These are phyloP conservation scores for Lamprologus speciosus DNA, from an alignment of 2,113 vertebrate genomes.

Conservation along the genomic window DNA sequence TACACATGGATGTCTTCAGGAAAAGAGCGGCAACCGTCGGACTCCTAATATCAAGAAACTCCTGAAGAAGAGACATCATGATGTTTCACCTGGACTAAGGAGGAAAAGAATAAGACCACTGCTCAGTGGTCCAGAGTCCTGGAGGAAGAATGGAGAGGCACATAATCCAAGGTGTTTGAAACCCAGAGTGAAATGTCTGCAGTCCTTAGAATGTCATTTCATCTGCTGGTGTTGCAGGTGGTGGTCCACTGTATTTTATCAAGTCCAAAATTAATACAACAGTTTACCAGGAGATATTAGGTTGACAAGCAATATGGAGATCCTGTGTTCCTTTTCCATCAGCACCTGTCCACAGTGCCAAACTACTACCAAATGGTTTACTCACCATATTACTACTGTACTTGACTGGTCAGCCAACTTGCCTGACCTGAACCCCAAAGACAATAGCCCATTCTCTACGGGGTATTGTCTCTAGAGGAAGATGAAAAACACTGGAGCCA, in stretches of 20 bases:
- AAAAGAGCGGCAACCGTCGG: fast-evolving
- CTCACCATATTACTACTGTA: background rate
- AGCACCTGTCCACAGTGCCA: background rate
- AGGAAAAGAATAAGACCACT: background rate
- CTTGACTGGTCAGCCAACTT: background rate
- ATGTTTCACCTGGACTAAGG: background rate
- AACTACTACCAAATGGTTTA: background rate
- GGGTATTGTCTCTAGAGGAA: background rate
- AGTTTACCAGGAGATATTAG: background rate
- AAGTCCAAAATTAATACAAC: background rate
- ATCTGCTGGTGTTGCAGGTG: background rate
- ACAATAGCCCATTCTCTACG: background rate
- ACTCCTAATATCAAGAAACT: background rate
- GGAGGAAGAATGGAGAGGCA: background rate
- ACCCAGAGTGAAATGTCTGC: background rate
- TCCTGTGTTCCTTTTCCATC: background rate
- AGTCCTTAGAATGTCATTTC: background rate
- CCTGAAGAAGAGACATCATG: background rate
- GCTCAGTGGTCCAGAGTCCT: background rate
- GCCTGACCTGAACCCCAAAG: background rate
- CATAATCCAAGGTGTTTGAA: background rate
- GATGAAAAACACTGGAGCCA: background rate
- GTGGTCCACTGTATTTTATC: background rate
- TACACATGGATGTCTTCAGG: background rate
- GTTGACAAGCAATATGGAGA: background rate